Conservation (phyloP, 2,797 vertebrate species). For the Channallabes apus region DNA sequence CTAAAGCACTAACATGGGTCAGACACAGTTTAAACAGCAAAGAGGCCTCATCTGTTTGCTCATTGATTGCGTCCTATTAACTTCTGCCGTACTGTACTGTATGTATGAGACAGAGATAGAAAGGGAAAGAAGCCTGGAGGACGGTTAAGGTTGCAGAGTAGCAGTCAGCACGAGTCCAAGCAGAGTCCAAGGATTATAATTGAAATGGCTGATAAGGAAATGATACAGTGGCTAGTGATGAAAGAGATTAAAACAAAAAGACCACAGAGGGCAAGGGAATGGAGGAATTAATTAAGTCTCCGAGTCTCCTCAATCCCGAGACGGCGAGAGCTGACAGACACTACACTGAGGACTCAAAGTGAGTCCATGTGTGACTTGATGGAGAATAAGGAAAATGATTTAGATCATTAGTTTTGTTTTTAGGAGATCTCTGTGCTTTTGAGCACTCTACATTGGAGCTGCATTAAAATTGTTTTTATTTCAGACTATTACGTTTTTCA, state of each 20-base stretch:
- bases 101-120: slow-evolving; percentile 17
- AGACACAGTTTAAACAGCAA: slow-evolving; percentile 45
- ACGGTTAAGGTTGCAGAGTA: slow-evolving; percentile 43
- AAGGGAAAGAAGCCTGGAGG: slow-evolving; percentile 28
- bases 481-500: not conserved
- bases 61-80: slow-evolving; percentile 54
- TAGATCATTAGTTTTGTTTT: not conserved
- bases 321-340: not conserved
- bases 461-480: too few species aligned
- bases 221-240: slow-evolving; percentile 58
- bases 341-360: not conserved
- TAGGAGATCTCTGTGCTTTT: not conserved
- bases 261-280: slow-evolving; percentile 30
- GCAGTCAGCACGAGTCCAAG: slow-evolving; percentile 43
- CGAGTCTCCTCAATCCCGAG: slow-evolving; percentile 6
- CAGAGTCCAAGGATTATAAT: slow-evolving; percentile 46
- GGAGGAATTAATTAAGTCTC: slow-evolving; percentile 41
- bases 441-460: not conserved
- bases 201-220: slow-evolving; percentile 57
- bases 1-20: not conserved
- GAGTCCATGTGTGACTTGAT: slow-evolving; percentile 12
- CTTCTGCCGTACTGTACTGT: slow-evolving; percentile 37
- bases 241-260: slow-evolving; percentile 41
- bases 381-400: slow-evolving; percentile 3
- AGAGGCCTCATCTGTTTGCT: slow-evolving; percentile 52